Conservation (phyloP, 2,888 invertebrate genomes). For the Prenolepis imparis region DNA sequence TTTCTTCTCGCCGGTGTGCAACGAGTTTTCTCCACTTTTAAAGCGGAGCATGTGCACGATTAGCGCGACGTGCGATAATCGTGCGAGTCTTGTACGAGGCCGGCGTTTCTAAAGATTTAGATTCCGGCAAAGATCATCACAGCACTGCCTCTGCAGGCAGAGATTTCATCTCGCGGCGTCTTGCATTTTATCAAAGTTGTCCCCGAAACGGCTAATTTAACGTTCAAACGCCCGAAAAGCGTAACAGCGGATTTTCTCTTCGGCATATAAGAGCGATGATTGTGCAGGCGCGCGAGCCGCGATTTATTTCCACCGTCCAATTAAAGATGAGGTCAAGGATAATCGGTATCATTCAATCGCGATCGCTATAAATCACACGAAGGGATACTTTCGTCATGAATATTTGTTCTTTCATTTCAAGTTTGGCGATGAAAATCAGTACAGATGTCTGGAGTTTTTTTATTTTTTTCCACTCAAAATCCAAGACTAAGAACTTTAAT, state of each 20-base stretch:
- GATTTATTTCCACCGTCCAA: conserved; percentile 43
- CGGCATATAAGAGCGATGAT: conserved; percentile 41
- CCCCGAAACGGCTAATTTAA: conserved; percentile 47
- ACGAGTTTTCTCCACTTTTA: conserved; percentile 28
- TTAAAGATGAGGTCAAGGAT: not conserved
- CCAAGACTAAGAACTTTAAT: not conserved
- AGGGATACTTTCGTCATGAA: conserved; percentile 2
- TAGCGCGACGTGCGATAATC: not conserved
- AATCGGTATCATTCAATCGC: conserved; percentile 20
- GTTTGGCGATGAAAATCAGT: not conserved
- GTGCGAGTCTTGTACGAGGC: not conserved
- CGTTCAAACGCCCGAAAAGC: conserved; percentile 24
- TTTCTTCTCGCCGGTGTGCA: not conserved
- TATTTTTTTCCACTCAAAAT: not conserved
- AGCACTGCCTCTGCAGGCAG: not conserved
- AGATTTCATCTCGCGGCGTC: conserved; percentile 8
- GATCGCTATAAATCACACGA: not conserved
- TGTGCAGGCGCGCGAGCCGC: conserved; percentile 2
- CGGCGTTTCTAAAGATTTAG: not conserved
- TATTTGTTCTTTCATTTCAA: not conserved
- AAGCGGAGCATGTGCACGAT: not conserved
- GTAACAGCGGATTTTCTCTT: conserved; percentile 29
- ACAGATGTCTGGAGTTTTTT: no score
- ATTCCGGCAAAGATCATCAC: not conserved
- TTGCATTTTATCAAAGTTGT: conserved; percentile 25